Percentiles rank a stretch among this genome's conserved stretches.
These are phyloP conservation scores for Siphamia tubifer DNA, from an alignment of 2,113 vertebrate species.

Conservation along the genomic window DNA sequence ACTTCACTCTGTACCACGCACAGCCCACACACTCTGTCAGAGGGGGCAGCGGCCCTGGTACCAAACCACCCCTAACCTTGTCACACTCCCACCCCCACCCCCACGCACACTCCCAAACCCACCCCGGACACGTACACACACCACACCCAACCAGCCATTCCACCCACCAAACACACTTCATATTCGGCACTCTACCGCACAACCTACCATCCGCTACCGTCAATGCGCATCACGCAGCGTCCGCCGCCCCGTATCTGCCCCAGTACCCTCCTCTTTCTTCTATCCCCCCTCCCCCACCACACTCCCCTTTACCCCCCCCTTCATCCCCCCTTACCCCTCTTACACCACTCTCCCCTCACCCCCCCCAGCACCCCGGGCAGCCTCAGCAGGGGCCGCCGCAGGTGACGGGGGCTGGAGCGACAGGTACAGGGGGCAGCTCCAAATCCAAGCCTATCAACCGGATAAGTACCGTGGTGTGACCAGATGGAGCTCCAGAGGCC, in stretches of 20 bases:
- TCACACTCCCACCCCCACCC: slow-evolving; percentile 82
- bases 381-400: slow-evolving; percentile 78
- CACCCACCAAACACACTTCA: slow-evolving; percentile 79
- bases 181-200: slow-evolving; percentile 80
- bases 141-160: slow-evolving; percentile 81
- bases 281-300: slow-evolving; percentile 84
- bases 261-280: slow-evolving; percentile 87
- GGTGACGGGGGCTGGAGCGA: slow-evolving; percentile 73
- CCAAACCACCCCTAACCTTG: slow-evolving; percentile 78
- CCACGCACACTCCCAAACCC: slow-evolving; percentile 81
- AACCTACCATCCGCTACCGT: slow-evolving; percentile 75
- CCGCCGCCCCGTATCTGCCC: slow-evolving; percentile 77
- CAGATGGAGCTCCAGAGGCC: slow-evolving; percentile 56
- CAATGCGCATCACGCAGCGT: slow-evolving; percentile 75
- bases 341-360: slow-evolving; percentile 82
- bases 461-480: slow-evolving; percentile 94
- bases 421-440: slow-evolving; percentile 84
- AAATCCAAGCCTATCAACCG: slow-evolving; percentile 92
- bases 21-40: slow-evolving; percentile 77
- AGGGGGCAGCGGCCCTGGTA: slow-evolving; percentile 66
- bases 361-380: slow-evolving; percentile 77
- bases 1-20: slow-evolving; percentile 74
- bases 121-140: slow-evolving; percentile 80
- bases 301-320: slow-evolving; percentile 81
- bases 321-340: slow-evolving; percentile 79